phyloP scores from a whole-genome alignment of 2,888 invertebrate genomes.

The Leptopterna dolabrata region DNA sequence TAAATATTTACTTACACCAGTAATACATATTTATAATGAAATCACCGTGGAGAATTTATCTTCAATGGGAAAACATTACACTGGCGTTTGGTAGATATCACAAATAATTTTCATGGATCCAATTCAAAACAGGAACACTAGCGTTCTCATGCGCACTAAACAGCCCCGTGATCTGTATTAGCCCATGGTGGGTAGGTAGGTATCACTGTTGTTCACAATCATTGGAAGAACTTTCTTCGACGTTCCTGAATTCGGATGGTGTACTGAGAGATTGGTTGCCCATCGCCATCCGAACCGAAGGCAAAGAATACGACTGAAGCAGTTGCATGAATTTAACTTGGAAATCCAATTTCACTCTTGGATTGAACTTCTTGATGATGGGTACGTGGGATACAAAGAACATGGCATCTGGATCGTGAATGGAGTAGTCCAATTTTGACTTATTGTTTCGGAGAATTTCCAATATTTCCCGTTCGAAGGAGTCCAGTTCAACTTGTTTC shows the following conservation, averaged over 20 bases:
- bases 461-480: neutral
- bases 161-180: no score
- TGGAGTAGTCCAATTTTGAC: neutral
- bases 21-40: no score
- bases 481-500: neutral
- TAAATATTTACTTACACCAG: no score
- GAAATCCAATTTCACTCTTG: neutral
- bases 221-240: neutral
- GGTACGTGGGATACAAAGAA: constrained; percentile 1
- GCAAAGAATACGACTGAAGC: neutral
- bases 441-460: neutral
- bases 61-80: no score
- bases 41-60: no score
- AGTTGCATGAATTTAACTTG: constrained; percentile 22
- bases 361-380: neutral
- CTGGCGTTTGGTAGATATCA: no score
- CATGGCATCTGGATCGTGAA: neutral
- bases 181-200: no score
- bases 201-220: neutral
- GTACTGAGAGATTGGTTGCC: neutral
- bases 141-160: no score
- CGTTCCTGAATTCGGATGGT: neutral
- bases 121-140: no score
- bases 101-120: no score
- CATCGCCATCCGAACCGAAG: neutral